phyloP scores from a whole-genome alignment of 2,797 vertebrate genomes.

The Otolemur crassicaudatus region DNA sequence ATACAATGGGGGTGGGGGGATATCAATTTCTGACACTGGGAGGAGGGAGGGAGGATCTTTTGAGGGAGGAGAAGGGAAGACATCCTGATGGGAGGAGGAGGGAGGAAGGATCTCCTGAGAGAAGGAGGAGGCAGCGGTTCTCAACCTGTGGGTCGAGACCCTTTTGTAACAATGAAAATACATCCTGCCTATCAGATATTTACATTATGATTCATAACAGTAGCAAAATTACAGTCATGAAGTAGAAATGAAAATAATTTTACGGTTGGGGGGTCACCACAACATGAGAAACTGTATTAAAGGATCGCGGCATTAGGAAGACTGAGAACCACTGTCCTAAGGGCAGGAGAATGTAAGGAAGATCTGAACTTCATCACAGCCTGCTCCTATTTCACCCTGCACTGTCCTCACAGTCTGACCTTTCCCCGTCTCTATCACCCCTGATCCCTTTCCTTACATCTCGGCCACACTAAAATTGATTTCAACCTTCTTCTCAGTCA shows the following conservation, averaged over 20 bases:
- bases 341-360: neutral
- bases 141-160: too few relatives aligned
- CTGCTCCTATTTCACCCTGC: neutral
- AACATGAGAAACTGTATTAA: too few relatives aligned
- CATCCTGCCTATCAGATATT: too few relatives aligned
- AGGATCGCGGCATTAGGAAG: too few relatives aligned
- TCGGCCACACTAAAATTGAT: neutral
- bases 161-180: too few relatives aligned
- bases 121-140: too few relatives aligned
- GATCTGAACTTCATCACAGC: too few relatives aligned
- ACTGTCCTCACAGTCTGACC: neutral
- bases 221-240: too few relatives aligned
- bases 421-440: neutral
- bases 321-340: neutral
- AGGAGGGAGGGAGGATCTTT: neutral
- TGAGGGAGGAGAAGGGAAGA: neutral
- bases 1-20: neutral
- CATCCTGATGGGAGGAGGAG: neutral
- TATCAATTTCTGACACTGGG: neutral
- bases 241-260: too few relatives aligned
- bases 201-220: too few relatives aligned
- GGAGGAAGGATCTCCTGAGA: neutral
- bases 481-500: too few relatives aligned
- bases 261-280: too few relatives aligned
- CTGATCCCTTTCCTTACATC: neutral